phyloP scores from a whole-genome alignment of 2,888 invertebrate species.

The Synergus umbraculus region DNA sequence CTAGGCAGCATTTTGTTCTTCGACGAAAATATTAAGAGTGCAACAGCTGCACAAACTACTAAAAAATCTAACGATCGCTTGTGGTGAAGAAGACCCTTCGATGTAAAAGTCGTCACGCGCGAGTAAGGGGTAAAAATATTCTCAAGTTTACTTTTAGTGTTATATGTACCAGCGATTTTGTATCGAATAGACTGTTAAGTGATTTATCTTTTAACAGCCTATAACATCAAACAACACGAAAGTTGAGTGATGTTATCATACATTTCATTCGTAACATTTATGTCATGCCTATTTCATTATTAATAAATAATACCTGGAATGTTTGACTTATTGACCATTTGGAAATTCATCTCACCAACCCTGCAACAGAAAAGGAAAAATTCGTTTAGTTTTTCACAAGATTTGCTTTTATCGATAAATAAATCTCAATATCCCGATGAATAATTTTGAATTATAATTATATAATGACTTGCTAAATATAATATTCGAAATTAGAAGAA shows the following conservation, averaged over 20 bases:
- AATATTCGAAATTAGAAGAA: not conserved
- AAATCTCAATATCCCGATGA: not conserved
- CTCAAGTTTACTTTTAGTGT: not conserved
- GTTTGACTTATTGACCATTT: not conserved
- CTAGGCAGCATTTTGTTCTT: not conserved
- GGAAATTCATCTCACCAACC: not conserved
- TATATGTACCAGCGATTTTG: slow-evolving; percentile 4
- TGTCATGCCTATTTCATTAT: not conserved
- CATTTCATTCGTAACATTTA: not conserved
- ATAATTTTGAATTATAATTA: not conserved
- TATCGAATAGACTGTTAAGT: not conserved
- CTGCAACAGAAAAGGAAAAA: not conserved
- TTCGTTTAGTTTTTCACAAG: not conserved
- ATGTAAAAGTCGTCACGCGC: not conserved
- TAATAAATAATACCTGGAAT: not conserved
- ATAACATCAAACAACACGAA: not conserved
- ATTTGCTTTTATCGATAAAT: not conserved
- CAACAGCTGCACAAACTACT: slow-evolving; percentile 34
- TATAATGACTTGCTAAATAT: no score
- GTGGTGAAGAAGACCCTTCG: not conserved
- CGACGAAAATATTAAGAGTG: not conserved
- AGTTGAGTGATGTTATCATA: not conserved
- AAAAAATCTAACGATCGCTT: not conserved
- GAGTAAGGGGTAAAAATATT: slow-evolving; percentile 36
- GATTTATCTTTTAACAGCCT: not conserved